phyloP scores from a whole-genome alignment of 1,140 invertebrate genomes.

The Drosophila bifasciata region DNA sequence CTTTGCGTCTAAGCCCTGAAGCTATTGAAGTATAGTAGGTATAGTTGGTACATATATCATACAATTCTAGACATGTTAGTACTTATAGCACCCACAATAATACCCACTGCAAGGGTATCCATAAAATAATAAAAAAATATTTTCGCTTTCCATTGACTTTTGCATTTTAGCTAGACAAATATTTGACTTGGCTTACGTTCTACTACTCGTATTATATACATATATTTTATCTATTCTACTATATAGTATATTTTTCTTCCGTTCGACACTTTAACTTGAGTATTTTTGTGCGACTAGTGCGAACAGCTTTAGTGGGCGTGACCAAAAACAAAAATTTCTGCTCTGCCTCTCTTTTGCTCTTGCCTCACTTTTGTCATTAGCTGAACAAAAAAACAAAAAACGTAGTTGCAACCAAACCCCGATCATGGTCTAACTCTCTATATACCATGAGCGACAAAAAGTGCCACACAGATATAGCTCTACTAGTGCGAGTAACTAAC shows the following conservation, averaged over 20 bases:
- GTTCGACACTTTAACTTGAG: slow-evolving; percentile 28
- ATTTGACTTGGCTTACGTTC: slow-evolving; percentile 68
- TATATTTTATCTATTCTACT: slow-evolving; percentile 9
- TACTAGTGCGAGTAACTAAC: neutral
- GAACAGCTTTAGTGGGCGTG: slow-evolving; percentile 12
- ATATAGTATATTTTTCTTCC: slow-evolving; percentile 22
- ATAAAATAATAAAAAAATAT: neutral
- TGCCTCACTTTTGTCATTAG: slow-evolving; percentile 34
- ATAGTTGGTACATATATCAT: no score
- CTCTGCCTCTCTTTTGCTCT: slow-evolving; percentile 8
- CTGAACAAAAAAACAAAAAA: no score
- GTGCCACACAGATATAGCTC: no score
- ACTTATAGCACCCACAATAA: neutral
- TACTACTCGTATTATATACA: slow-evolving; percentile 19
- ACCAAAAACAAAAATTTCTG: slow-evolving; percentile 12
- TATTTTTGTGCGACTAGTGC: slow-evolving; percentile 2
- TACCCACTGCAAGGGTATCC: slow-evolving; percentile 27
- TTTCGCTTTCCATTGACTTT: slow-evolving; percentile 47
- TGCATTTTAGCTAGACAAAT: slow-evolving; percentile 77
- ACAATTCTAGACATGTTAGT: no score
- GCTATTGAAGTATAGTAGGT: no score
- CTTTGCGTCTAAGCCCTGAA: no score
- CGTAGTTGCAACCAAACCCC: slow-evolving; percentile 42
- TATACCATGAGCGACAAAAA: no score
- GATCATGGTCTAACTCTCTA: slow-evolving; percentile 14